Evolutionary conservation across 1,140 invertebrate species (phyloP).

Genomic region (Monomorium pharaonis): DNA sequence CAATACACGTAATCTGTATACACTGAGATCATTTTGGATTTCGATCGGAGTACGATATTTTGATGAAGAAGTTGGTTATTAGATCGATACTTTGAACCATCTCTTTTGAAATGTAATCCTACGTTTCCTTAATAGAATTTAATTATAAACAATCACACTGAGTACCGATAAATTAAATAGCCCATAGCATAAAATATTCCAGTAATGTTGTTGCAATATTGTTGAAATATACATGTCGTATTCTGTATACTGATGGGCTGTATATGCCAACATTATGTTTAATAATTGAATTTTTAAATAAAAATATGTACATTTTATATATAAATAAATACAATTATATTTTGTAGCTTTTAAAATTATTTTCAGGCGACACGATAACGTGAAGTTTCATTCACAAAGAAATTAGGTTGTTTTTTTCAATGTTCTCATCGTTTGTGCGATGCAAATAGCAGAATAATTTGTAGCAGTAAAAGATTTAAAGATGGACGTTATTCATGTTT

Average conservation of each 20-base stretch:
- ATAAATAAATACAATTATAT: background rate
- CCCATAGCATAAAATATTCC: background rate
- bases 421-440: background rate
- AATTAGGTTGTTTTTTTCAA: background rate
- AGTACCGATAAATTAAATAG: background rate
- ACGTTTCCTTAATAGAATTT: background rate
- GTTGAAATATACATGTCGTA: too few relatives aligned
- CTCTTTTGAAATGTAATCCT: background rate
- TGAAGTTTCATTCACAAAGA: background rate
- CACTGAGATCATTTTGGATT: background rate
- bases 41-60: background rate
- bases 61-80: background rate
- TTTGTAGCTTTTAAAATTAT: background rate
- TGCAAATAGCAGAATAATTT: background rate
- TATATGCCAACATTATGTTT: background rate
- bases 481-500: background rate
- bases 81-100: background rate
- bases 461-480: background rate
- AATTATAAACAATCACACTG: background rate
- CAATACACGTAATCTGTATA: background rate
- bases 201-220: background rate
- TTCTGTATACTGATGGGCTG: too few relatives aligned
- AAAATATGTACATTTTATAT: background rate
- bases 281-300: background rate
- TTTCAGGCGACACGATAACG: background rate